Evolutionary conservation across 2,113 vertebrate genomes (phyloP).

Genomic region (Limnothrissa miodon): DNA sequence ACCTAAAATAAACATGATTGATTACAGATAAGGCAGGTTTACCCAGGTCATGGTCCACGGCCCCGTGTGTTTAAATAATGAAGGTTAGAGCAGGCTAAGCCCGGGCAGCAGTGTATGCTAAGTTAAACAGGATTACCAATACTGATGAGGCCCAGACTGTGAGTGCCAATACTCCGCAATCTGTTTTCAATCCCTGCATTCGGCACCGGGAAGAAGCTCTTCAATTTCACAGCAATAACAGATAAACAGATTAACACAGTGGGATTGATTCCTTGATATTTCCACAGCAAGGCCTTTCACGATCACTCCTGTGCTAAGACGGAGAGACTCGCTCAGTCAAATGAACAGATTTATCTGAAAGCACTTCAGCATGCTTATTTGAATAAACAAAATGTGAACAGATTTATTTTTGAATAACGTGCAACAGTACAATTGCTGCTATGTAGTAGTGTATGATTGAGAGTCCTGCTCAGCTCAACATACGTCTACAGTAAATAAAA

Average conservation of each 20-base stretch:
- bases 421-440: neutral
- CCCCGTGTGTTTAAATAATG: conserved; percentile 5
- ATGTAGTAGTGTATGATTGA: neutral
- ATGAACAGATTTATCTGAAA: neutral
- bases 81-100: neutral
- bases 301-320: conserved; percentile 8
- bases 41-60: neutral
- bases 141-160: neutral
- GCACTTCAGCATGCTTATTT: neutral
- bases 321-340: neutral
- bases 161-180: conserved; percentile 8
- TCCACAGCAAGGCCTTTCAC: neutral
- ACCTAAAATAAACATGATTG: conserved; percentile 21
- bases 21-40: neutral
- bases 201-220: conserved; percentile 14
- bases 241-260: conserved; percentile 21
- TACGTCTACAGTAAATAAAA: neutral
- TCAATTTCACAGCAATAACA: conserved; percentile 21
- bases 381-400: neutral
- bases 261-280: conserved; percentile 18
- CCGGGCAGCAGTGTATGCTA: neutral
- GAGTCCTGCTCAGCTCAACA: neutral
- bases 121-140: conserved; percentile 16
- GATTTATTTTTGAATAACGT: neutral
- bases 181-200: conserved; percentile 16